Conservation (phyloP, 2,797 vertebrate genomes). For the Sphenodon punctatus region DNA sequence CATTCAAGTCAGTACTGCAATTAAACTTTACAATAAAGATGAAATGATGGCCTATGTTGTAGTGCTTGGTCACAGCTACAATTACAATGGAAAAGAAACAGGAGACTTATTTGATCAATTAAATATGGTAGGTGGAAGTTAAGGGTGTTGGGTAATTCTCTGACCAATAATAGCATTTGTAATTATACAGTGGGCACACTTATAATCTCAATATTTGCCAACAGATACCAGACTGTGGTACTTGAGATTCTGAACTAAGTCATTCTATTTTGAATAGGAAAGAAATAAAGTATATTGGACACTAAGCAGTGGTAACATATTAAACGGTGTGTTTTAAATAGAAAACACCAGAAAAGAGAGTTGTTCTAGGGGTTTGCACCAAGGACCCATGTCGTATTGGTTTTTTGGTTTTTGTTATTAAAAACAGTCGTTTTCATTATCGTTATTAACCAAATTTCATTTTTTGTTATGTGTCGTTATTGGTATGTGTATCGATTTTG, state of each 20-base stretch:
- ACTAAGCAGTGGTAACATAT: accelerated
- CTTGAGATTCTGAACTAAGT: background rate
- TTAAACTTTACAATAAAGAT: background rate
- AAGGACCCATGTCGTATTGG: too few relatives aligned
- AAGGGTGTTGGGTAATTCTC: background rate
- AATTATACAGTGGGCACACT: background rate
- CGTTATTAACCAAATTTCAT: too few relatives aligned
- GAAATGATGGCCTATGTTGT: accelerated
- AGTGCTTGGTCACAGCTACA: background rate
- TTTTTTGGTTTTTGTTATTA: too few relatives aligned
- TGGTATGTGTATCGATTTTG: too few relatives aligned
- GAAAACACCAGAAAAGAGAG: background rate
- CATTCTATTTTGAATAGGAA: background rate
- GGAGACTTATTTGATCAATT: background rate
- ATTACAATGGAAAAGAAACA: background rate
- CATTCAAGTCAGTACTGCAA: accelerated
- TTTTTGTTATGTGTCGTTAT: too few relatives aligned
- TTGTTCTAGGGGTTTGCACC: too few relatives aligned
- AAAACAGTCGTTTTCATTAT: too few relatives aligned
- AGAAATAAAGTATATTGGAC: background rate
- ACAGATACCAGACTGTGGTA: background rate
- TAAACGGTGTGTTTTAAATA: too few relatives aligned
- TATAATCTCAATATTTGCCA: background rate
- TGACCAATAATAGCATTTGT: background rate
- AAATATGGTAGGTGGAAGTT: background rate